Evolutionary conservation across 2,797 vertebrate species (phyloP), one percentile per base, ranked within the genome.

Genomic region (Syndactyla subalaris): DNA sequence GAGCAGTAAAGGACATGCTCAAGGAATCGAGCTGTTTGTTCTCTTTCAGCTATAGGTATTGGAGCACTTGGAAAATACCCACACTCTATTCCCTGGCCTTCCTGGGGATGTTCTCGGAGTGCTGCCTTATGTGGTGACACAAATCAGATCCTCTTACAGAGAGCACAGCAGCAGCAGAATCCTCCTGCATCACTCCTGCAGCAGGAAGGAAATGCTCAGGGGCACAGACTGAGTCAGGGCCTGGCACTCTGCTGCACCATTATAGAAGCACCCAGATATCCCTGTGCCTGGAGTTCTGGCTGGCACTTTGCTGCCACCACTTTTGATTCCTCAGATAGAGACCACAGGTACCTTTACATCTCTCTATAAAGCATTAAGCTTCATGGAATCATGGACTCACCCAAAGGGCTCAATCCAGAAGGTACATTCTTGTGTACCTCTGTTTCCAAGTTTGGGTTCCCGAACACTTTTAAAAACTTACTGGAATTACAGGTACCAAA

Each of bases 1-100:
- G 92, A 91, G 89, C 95, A 95, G 77, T 84, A 87, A 91, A 89
- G 92, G 87, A 89, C 7, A 3, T 34, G 87, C 76, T 73, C 91
- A 92, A 75, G 77, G 88, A 89, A 78, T 52, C 17, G n/a, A 67
- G 87, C 68, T 73, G 65, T 32, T 85, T 1, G 4, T 75, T 70
- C 73, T 85, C 46, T 36, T 61, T 46, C 68, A 65, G 68, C 82
- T 7, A 6, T 7, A 61, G 75, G n/a, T 38, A 54, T 34, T 36
- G 49, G 6, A 76, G 46, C 71, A 41, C 62, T 30, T 0, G 0
- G 72, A 49, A 91, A 76, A 78, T 19, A 63, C 78, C 78, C 57
- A 18, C 36, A 3, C 67, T 45, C 45, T 36, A 4, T 43, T 39
- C 93, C 49, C 49, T 51, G 57, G 45, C 46, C 55, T 57, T 46